Percentiles rank a stretch among this genome's conserved stretches.
Conservation (phyloP, 2,797 vertebrate genomes). For the Oophaga sylvatica region DNA sequence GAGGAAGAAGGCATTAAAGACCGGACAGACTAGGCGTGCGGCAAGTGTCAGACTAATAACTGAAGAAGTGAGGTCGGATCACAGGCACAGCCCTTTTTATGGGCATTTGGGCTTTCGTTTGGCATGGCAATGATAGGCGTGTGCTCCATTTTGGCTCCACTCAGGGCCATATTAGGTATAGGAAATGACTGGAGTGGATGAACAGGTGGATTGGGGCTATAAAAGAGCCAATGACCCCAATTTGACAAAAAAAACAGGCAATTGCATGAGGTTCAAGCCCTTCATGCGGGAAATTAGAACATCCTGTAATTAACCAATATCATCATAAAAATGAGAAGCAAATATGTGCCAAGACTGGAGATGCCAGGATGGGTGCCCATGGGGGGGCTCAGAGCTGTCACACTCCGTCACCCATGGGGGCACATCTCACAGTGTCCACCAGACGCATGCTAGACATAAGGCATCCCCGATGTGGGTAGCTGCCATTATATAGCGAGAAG, state of each 20-base stretch:
- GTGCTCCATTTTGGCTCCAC: not conserved
- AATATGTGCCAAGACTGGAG: not conserved
- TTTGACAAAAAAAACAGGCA: not conserved
- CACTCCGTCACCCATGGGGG: no score
- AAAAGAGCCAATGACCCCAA: not conserved
- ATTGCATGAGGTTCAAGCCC: not conserved
- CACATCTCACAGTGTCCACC: no score
- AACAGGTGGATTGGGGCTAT: not conserved
- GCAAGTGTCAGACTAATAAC: no score
- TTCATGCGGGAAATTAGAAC: not conserved
- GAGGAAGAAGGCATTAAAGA: slow-evolving; percentile 4
- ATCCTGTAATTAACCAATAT: not conserved
- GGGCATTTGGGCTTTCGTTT: not conserved
- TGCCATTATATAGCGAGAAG: no score
- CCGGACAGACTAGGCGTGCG: no score
- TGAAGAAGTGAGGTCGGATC: no score
- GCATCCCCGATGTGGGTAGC: no score
- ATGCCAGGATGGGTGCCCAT: not conserved
- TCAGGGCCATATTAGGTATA: not conserved
- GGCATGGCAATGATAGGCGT: not conserved
- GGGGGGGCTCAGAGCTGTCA: no score
- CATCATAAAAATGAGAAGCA: not conserved
- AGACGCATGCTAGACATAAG: no score
- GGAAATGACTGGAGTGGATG: not conserved
- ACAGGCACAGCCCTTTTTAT: not conserved